A percentile compares a stretch with the other conserved stretches of the same genome.
These are phyloP conservation scores for Steatornis caripensis DNA, from an alignment of 2,113 vertebrate genomes.

Conservation along the genomic window DNA sequence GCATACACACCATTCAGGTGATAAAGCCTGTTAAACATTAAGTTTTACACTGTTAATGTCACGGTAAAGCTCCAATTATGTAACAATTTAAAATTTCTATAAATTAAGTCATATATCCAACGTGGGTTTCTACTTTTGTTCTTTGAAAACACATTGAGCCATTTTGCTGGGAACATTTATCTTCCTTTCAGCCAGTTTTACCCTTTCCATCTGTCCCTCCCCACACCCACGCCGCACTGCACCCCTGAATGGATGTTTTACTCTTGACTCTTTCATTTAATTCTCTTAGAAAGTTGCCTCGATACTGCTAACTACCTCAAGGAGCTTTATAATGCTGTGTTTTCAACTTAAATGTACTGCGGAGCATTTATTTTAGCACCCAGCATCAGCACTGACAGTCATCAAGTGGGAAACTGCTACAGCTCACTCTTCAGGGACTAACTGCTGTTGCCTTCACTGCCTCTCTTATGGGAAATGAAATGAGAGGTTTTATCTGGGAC, in stretches of 20 bases:
- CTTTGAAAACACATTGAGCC: background rate
- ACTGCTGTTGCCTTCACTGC: background rate
- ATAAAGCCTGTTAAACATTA: background rate
- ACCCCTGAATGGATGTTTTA: background rate
- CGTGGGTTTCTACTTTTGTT: conserved; percentile 51
- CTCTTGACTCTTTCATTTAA: background rate
- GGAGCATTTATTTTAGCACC: background rate
- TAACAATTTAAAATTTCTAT: background rate
- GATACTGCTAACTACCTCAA: conserved; percentile 19
- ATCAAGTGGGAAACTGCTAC: background rate
- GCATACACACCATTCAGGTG: background rate
- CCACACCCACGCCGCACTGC: background rate
- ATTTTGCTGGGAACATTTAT: background rate
- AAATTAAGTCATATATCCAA: background rate
- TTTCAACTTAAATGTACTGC: background rate
- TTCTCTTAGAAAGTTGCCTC: conserved; percentile 2
- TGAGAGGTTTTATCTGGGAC: background rate
- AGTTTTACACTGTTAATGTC: background rate
- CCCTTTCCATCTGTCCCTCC: background rate
- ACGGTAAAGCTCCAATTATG: background rate
- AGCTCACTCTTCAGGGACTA: background rate
- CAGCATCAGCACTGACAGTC: background rate
- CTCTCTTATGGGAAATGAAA: conserved; percentile 7
- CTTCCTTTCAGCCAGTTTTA: background rate
- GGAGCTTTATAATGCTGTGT: background rate